Evolutionary conservation across 2,888 invertebrate species (phyloP).

Genomic region (Drosophila anceps): DNA sequence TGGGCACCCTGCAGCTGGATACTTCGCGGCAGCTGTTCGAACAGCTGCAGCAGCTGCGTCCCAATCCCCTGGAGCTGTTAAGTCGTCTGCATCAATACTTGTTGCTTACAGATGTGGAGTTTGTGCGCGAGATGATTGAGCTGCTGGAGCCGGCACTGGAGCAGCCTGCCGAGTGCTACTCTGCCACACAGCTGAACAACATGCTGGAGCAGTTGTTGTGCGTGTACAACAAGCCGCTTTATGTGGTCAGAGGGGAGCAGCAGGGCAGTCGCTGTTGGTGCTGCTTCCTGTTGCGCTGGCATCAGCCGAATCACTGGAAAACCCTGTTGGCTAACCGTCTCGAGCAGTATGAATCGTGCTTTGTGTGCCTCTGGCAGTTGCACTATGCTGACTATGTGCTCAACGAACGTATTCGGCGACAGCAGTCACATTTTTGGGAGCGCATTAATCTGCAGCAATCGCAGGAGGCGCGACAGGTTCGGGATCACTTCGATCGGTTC

Average conservation of each 20-base stretch:
- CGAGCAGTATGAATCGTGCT: slow-evolving; percentile 38
- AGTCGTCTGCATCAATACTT: slow-evolving; percentile 45
- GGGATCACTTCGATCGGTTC: slow-evolving; percentile 17
- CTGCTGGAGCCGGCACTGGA: slow-evolving; percentile 41
- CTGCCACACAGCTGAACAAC: slow-evolving; percentile 13
- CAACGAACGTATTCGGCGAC: slow-evolving; percentile 34
- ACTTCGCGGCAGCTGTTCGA: slow-evolving; percentile 32
- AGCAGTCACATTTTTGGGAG: slow-evolving; percentile 22
- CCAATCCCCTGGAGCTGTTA: slow-evolving; percentile 17
- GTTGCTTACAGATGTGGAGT: slow-evolving; percentile 42
- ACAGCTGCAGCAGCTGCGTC: not conserved
- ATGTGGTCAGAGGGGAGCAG: slow-evolving; percentile 14
- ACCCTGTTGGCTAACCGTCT: slow-evolving; percentile 31
- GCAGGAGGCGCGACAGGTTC: slow-evolving; percentile 9
- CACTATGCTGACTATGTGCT: slow-evolving; percentile 57
- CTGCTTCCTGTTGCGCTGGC: slow-evolving; percentile 46
- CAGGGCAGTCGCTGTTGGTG: slow-evolving; percentile 44
- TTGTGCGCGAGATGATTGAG: slow-evolving; percentile 40
- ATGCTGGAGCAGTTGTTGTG: slow-evolving; percentile 28
- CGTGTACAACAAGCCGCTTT: slow-evolving; percentile 11
- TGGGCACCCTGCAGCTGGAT: slow-evolving; percentile 14
- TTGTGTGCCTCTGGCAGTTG: slow-evolving; percentile 50
- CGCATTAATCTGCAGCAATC: not conserved
- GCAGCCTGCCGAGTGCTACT: slow-evolving; percentile 27
- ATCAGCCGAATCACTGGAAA: slow-evolving; percentile 26